phyloP scores from a whole-genome alignment of 2,797 vertebrate genomes.

The Mallotus villosus region DNA sequence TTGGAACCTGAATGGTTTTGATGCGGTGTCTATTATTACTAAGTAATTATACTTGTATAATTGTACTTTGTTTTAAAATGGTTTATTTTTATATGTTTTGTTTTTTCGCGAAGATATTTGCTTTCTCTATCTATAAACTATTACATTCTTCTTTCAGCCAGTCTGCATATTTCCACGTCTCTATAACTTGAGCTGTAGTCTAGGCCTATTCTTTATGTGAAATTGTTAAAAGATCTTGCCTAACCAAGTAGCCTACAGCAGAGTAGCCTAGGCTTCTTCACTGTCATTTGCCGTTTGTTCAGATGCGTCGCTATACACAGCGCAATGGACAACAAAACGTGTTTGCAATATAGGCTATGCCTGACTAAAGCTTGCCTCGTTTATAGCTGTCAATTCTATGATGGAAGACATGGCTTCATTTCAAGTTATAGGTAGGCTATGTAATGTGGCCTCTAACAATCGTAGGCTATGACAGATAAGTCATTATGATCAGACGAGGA shows the following conservation, averaged over 20 bases:
- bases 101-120: background rate
- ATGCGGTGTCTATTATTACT: background rate
- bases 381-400: background rate
- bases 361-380: background rate
- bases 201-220: background rate
- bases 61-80: background rate
- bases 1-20: background rate
- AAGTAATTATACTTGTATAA: background rate
- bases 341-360: background rate
- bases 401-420: background rate
- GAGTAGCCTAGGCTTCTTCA: background rate
- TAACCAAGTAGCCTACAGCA: background rate
- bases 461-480: too few species aligned
- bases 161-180: constrained; percentile 1
- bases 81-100: background rate
- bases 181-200: background rate
- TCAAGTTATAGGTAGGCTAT: background rate
- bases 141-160: background rate
- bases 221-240: background rate
- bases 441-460: too few species aligned
- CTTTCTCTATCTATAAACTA: background rate
- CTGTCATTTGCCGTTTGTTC: constrained; percentile 19
- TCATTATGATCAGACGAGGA: background rate
- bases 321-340: background rate
- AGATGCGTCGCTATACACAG: background rate